Evolutionary conservation across 2,797 vertebrate species (phyloP), one percentile per base, ranked within the genome.

Genomic region (Babyrousa celebensis): DNA sequence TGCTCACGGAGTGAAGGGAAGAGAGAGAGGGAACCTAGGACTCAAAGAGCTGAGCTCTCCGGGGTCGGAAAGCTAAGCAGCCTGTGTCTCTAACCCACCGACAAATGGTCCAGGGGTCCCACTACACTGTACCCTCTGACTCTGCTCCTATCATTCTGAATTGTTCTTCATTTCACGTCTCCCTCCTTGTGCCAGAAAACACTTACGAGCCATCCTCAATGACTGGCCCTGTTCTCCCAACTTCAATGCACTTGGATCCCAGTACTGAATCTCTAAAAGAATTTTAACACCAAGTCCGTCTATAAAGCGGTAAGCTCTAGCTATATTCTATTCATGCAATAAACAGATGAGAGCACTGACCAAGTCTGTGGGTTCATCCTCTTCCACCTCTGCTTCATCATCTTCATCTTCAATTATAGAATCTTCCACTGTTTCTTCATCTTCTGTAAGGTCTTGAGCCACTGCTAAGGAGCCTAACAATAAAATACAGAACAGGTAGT

Each of bases 341-440:
- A 88, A 70, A 52, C 1, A 6, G 18, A 58, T 6, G 20, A 3
- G 0, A 56, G 77, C 43, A 89, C 95, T 83, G 72, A 99, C 99
- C 98, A 99, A 96, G 94, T 99, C 99, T n/a, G 99, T 99, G 15
- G 99, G 99, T 6, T 99, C 99, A 83, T 99, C 99, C 84, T 99
- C 99, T 97, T 99, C 99, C 62, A 99, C 99, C 96, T 99, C 99
- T 2, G 99, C 99, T 98, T 99, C 99, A 89, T 99, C 99, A 85
- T 99, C 99, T 97, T 99, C 99, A 93, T 99, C 99, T 98, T 99
- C 99, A 36, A 99, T 99, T 23, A 99, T 96, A 15, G 99, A 99
- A 56, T 99, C 99, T 78, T 99, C 99, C 52, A 99, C 99, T 9
- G 99, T 99, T 98, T 99, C 99, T 97, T 99, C 99, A 94, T 99